Base-by-base conservation (phyloP, 2,797 vertebrate genomes). In the Enteromius afrohamiltoni region DNA sequence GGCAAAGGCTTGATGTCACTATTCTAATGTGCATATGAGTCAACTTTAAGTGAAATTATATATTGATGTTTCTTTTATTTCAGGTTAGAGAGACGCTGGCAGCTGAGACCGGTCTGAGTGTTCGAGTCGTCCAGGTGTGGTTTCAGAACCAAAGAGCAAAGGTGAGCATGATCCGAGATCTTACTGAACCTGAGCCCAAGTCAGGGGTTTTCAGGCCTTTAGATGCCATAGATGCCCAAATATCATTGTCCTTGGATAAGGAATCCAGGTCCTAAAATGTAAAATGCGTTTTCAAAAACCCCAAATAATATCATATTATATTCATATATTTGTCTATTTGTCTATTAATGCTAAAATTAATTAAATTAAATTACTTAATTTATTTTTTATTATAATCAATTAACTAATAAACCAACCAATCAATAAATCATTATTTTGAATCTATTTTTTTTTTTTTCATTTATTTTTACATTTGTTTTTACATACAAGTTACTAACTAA, bases 141-240 rank as follows among this genome's bases (percentile, higher is more conserved):
- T 98, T 98, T 92, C 97, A 98, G 91, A 98, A 98, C 94, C 97
- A 98, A 93, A 96, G 97, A 94, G 97, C 97, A 83, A 98, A 98
- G 96, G 97, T 98, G 77, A 91, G 91, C 65, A 26, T 1, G 62
- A 11, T 17, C 76, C 3, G 5, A 71, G 34, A 49, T 19, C 81
- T 78, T 34, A 62, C 40, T 40, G 37, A 9, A 40, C 40, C 26
- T 31, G 6, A 58, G 51, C 3, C 2, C 0, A 3, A 29, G 1
- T 29, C 69, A 49, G 23, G 6, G 6, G 21, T 9, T 23, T 47
- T 70, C 42, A 4, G 0, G 17, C 14, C 45, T 4, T 1, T 31
- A 17, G 6, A 45, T 45, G 40, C 37, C n/a, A 2, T 16, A 3
- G 37, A 1, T 4, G 17, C 8, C 23, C 23, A 71, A 16, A 49